A percentile compares a stretch with the other conserved stretches of the same genome.
phyloP scores from a whole-genome alignment of 2,888 invertebrate species.

The Rhopalosiphum nymphaeae region DNA sequence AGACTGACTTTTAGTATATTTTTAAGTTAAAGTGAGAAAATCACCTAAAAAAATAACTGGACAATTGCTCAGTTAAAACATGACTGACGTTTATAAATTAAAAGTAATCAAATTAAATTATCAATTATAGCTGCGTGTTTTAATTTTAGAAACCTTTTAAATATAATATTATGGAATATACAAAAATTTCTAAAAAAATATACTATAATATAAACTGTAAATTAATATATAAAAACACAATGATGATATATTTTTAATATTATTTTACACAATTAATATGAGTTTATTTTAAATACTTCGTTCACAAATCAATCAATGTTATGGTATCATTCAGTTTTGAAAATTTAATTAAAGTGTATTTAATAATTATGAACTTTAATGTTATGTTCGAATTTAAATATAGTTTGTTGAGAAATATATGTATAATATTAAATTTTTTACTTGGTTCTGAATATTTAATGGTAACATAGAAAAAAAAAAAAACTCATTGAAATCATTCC shows the following conservation, averaged over 20 bases:
- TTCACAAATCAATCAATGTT: neutral
- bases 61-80: neutral
- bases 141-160: neutral
- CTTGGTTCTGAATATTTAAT: neutral
- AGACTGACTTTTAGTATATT: neutral
- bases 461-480: no score
- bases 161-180: neutral
- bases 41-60: neutral
- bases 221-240: neutral
- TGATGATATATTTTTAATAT: neutral
- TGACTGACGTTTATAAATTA: conserved; percentile 24
- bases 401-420: no score
- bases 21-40: conserved; percentile 11
- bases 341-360: neutral
- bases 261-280: neutral
- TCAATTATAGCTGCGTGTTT: conserved; percentile 3
- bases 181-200: neutral
- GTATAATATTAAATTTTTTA: neutral
- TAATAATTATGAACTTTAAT: neutral
- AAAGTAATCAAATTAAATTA: conserved; percentile 33
- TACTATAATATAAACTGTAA: neutral
- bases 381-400: neutral
- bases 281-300: neutral
- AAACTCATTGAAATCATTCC: neutral
- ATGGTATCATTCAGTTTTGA: neutral